Evolutionary conservation across 2,113 vertebrate species (phyloP), one percentile per base, ranked within the genome.

Genomic region (Microcebus murinus): DNA sequence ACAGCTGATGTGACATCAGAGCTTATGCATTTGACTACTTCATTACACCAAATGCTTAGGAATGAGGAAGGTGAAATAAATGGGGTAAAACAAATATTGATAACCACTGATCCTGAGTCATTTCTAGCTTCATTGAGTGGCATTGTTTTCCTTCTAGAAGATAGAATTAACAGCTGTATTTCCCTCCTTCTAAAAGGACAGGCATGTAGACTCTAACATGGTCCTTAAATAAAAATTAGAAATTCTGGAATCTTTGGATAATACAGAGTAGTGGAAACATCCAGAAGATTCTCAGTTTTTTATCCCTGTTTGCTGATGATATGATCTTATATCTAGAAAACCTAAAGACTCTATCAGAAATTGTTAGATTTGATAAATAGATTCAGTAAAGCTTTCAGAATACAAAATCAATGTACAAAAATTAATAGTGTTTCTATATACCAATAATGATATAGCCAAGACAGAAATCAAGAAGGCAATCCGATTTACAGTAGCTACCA

Each of bases 241-340:
- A 87, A 90, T 90, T 89, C 59, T 90, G 55, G 80, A 94, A 48
- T 84, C 73, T n/a, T 92, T 77, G 42, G 31, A 34, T 92, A 85
- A 81, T 29, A 25, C 81, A 85, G 8, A 84, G 13, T 85, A 34
- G 15, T 87, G 68, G 39, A 94, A 90, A 82, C 79, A 77, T 36
- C 42, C 27, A 90, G 84, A 95, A 80, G 73, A 79, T 87, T 88
- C 52, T 20, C 65, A 70, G 50, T 29, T 90, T 97, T 82, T 94
- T 29, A 63, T 63, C 61, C 55, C 61, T 29, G 61, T 63, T 63
- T 29, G 61, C 61, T 12, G 25, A 63, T 63, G 61, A 63, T 63
- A 63, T 63, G 4, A 29, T 63, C 25, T 63, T 29, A 63, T 63
- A 63, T 63, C 27, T 63, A 29, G 61, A 63, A 63, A 63, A 63